Percentiles rank a stretch among this genome's conserved stretches.
Evolutionary conservation across 2,888 invertebrate genomes (phyloP).

Genomic region (Melanostoma scalare): DNA sequence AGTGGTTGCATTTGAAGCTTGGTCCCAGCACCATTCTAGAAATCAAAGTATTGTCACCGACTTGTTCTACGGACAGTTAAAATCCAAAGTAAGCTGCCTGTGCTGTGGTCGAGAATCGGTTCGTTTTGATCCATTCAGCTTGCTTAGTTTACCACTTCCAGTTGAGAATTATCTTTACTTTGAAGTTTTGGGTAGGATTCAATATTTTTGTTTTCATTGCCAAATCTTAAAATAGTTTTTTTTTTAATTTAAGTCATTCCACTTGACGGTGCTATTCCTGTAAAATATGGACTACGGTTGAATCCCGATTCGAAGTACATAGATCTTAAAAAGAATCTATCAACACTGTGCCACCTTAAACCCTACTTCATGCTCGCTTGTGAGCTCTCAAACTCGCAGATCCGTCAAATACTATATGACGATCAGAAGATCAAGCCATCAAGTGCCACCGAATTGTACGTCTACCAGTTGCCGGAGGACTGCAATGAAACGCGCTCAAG

Average conservation of each 20-base stretch:
- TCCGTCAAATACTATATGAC: constrained; percentile 85
- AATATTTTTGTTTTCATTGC: not conserved
- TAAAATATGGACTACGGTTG: constrained; percentile 92
- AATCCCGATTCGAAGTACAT: constrained; percentile 91
- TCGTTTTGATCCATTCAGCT: constrained; percentile 95
- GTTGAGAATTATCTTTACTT: constrained; percentile 92
- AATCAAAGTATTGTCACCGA: constrained; percentile 95
- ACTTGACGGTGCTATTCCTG: constrained; percentile 91
- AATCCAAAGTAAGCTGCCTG: constrained; percentile 92
- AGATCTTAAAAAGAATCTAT: constrained; percentile 89
- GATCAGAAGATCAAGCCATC: constrained; percentile 83
- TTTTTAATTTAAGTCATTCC: constrained; percentile 85
- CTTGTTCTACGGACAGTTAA: constrained; percentile 95
- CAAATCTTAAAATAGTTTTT: not conserved
- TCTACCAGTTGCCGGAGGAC: constrained; percentile 86
- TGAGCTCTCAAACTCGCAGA: constrained; percentile 87
- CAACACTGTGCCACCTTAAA: constrained; percentile 85
- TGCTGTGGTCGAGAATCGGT: constrained; percentile 92
- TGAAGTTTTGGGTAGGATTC: constrained; percentile 87
- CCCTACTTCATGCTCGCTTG: constrained; percentile 87
- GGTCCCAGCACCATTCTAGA: constrained; percentile 91
- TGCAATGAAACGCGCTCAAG: constrained; percentile 77
- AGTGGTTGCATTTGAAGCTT: constrained; percentile 88
- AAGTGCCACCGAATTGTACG: constrained; percentile 85
- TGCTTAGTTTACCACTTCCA: constrained; percentile 93